Conservation (phyloP, 2,888 invertebrate species). For the Sthenelais limicola region DNA sequence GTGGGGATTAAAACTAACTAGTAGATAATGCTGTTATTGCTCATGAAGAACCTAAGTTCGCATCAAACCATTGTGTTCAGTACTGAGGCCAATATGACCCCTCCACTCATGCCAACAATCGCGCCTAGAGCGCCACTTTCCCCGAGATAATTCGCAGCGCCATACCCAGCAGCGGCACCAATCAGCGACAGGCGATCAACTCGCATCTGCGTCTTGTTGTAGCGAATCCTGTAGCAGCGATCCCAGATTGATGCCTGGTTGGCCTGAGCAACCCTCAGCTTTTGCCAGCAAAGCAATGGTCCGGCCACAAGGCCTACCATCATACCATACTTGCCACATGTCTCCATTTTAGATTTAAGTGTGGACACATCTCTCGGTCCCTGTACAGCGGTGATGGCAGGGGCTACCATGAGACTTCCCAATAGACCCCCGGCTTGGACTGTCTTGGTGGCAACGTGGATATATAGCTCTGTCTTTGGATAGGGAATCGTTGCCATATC, state of each 20-base stretch:
- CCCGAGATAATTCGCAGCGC: conserved; percentile 15
- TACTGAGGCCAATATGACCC: conserved; percentile 43
- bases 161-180: conserved; percentile 46
- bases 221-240: conserved; percentile 51
- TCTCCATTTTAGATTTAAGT: conserved; percentile 45
- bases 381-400: conserved; percentile 23
- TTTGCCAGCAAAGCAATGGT: conserved; percentile 42
- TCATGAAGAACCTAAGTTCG: too few species aligned
- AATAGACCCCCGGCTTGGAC: conserved; percentile 45
- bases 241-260: conserved; percentile 21
- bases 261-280: not conserved
- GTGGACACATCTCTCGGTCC: not conserved
- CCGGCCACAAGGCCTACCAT: conserved; percentile 49
- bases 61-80: conserved; percentile 43
- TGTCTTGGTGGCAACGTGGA: conserved; percentile 53
- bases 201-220: conserved; percentile 52
- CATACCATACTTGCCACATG: conserved; percentile 47
- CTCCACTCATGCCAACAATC: conserved; percentile 48
- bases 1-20: too few species aligned
- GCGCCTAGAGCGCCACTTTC: conserved; percentile 44
- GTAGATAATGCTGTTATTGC: too few species aligned
- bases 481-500: conserved; percentile 75
- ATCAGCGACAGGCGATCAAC: conserved; percentile 49
- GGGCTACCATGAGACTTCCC: conserved; percentile 47
- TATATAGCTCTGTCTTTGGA: conserved; percentile 48